Evolutionary conservation across 1,140 invertebrate genomes (phyloP).

Genomic region (Drosophila lacertosa): DNA sequence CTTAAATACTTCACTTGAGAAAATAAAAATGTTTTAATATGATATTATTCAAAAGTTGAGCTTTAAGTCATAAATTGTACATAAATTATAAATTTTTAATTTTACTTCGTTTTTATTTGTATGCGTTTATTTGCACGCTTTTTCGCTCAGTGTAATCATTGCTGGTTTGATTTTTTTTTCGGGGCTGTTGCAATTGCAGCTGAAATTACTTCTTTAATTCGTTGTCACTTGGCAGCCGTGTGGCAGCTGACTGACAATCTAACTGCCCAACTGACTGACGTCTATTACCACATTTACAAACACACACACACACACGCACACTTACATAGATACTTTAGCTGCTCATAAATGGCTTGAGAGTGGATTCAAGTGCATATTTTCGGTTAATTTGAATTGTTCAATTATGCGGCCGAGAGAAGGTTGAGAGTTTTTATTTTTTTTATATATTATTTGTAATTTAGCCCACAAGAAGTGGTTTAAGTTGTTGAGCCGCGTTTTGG

Average conservation of each 20-base stretch:
- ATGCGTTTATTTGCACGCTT: background rate
- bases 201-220: slow-evolving; percentile 72
- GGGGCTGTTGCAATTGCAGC: slow-evolving; percentile 47
- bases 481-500: slow-evolving; percentile 22
- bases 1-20: too few species aligned
- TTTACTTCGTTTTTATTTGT: too few species aligned
- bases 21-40: too few species aligned
- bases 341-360: slow-evolving; percentile 22
- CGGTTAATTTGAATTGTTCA: slow-evolving; percentile 46
- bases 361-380: slow-evolving; percentile 49
- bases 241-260: slow-evolving; percentile 30
- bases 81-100: background rate
- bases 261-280: slow-evolving; percentile 45
- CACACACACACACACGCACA: slow-evolving; percentile 22
- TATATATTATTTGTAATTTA: slow-evolving; percentile 19
- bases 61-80: too few species aligned
- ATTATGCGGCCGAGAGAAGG: slow-evolving; percentile 27
- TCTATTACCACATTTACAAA: slow-evolving; percentile 53
- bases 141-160: slow-evolving; percentile 42
- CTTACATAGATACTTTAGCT: background rate
- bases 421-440: slow-evolving; percentile 5
- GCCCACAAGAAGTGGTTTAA: slow-evolving; percentile 32
- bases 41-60: too few species aligned
- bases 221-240: slow-evolving; percentile 47
- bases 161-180: slow-evolving; percentile 25